Evolutionary conservation across 1,140 invertebrate species (phyloP).

Genomic region (Drosophila prosaltans): DNA sequence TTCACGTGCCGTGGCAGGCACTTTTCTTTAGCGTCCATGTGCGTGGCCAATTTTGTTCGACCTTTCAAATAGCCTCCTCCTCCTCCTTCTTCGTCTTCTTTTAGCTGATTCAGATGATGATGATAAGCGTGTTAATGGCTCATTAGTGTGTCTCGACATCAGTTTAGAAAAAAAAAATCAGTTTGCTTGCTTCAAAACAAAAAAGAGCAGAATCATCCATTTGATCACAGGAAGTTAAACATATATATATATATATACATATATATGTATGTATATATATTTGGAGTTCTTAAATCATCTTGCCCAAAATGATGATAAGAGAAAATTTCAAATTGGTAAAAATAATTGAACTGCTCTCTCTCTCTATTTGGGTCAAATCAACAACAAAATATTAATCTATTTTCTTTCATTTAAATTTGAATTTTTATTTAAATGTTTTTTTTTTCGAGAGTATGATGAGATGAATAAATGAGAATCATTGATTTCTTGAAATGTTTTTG

Average conservation of each 20-base stretch:
- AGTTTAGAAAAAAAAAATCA: neutral
- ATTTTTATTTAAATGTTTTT: too few relatives aligned
- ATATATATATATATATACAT: too few relatives aligned
- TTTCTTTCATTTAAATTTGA: too few relatives aligned
- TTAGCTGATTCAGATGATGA: neutral
- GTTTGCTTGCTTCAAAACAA: neutral
- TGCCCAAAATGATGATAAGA: neutral
- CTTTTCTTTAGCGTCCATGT: neutral
- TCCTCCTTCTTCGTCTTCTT: neutral
- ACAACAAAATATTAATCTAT: too few relatives aligned
- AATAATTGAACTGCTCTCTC: neutral
- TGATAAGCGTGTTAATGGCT: slow-evolving; percentile 13
- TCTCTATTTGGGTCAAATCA: neutral
- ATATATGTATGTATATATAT: neutral
- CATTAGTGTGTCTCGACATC: slow-evolving; percentile 12
- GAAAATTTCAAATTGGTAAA: neutral
- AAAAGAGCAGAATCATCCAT: neutral
- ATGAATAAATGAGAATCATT: too few relatives aligned
- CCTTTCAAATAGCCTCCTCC: neutral
- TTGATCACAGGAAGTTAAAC: neutral
- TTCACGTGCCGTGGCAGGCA: slow-evolving; percentile 4
- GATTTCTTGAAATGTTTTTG: too few relatives aligned
- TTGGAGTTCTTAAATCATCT: slow-evolving; percentile 1
- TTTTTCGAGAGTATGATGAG: too few relatives aligned
- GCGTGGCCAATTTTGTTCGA: slow-evolving; percentile 5